These are phyloP conservation scores for Eospalax fontanierii DNA, from an alignment of 2,797 vertebrate genomes.

Conservation along the genomic window DNA sequence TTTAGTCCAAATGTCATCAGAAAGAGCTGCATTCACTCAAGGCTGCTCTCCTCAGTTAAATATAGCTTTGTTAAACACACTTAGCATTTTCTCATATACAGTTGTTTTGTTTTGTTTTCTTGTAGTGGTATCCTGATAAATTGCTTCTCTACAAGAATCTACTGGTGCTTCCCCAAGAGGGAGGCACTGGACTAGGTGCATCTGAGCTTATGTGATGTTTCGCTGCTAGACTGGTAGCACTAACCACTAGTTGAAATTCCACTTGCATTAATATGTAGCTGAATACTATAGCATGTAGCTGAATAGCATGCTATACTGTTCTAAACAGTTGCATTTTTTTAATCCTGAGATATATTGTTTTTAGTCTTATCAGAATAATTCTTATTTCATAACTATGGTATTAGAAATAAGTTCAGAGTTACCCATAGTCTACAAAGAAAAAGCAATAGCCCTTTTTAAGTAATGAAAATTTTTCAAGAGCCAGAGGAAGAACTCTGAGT, in stretches of 20 bases:
- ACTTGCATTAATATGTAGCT: background rate
- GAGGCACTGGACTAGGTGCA: background rate
- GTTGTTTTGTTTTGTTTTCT: conserved; percentile 18
- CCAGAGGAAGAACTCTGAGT: background rate
- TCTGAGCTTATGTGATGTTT: background rate
- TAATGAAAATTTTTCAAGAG: background rate
- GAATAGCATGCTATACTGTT: background rate
- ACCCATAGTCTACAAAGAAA: background rate
- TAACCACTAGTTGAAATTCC: conserved; percentile 38
- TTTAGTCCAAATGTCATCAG: background rate
- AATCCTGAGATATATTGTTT: background rate
- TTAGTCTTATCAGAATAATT: background rate
- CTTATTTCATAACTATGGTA: background rate
- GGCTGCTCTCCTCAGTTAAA: background rate
- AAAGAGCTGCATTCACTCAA: background rate
- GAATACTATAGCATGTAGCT: background rate
- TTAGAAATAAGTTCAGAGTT: background rate
- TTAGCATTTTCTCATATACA: background rate
- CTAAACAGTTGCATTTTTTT: background rate
- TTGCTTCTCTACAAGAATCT: conserved; percentile 35
- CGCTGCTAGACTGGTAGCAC: background rate
- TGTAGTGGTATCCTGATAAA: conserved; percentile 3
- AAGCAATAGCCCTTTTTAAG: conserved; percentile 12
- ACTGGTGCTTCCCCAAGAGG: background rate
- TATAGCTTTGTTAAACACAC: background rate